phyloP scores from a whole-genome alignment of 2,888 invertebrate species.

The Acanthosoma haemorrhoidale region DNA sequence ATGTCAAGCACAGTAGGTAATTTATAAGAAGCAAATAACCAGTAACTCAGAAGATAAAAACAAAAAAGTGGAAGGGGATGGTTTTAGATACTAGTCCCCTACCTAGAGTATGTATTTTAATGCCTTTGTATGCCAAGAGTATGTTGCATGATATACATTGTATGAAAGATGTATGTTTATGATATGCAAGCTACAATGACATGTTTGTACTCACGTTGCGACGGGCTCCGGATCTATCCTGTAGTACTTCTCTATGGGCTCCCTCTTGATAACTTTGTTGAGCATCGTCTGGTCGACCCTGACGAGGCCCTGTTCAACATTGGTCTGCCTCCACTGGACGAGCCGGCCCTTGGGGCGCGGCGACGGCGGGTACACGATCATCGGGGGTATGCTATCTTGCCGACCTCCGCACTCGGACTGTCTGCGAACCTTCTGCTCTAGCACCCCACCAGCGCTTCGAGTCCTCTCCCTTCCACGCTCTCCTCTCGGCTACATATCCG shows the following conservation, averaged over 20 bases:
- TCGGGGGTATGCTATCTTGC: no score
- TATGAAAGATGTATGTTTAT: no score
- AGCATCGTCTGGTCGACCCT: conserved; percentile 49
- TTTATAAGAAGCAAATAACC: no score
- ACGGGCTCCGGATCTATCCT: conserved; percentile 51
- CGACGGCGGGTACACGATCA: conserved; percentile 37
- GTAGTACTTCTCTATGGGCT: conserved; percentile 52
- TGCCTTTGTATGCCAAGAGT: no score
- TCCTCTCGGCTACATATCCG: not conserved
- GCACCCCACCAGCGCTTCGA: not conserved
- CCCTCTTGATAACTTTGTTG: conserved; percentile 49
- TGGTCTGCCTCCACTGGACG: conserved; percentile 50
- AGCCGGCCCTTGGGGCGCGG: conserved; percentile 39
- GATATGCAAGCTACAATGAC: no score
- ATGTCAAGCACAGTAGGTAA: no score
- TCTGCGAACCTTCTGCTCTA: not conserved
- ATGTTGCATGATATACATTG: no score
- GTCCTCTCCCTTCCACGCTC: not conserved
- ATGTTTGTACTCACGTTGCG: conserved; percentile 50
- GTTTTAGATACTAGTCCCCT: no score
- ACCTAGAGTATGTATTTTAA: no score
- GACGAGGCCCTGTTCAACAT: conserved; percentile 50
- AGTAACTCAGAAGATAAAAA: no score
- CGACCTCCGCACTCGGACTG: conserved; percentile 3
- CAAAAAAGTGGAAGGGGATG: no score